Evolutionary conservation across 2,888 invertebrate species (phyloP).

Genomic region (Acronicta psi): DNA sequence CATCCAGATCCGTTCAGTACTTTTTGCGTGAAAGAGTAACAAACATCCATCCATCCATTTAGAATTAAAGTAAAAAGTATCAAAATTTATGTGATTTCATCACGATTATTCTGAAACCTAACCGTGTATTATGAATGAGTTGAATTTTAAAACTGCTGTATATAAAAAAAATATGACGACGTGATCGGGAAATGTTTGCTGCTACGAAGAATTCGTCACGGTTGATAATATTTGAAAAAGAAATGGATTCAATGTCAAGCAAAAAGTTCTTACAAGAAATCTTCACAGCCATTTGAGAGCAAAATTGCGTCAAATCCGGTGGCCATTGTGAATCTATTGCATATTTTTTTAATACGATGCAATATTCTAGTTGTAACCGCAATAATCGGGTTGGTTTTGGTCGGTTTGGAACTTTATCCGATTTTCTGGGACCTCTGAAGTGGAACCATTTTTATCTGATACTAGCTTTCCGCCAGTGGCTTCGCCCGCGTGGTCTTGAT

Average conservation of each 20-base stretch:
- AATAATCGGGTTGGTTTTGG: conserved; percentile 1
- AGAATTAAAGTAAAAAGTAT: no score
- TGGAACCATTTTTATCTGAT: no score
- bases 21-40: no score
- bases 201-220: background rate
- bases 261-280: background rate
- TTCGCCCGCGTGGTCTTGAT: no score
- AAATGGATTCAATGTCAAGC: background rate
- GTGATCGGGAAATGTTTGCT: background rate
- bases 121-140: background rate
- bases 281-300: conserved; percentile 1
- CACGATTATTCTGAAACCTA: background rate
- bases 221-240: background rate
- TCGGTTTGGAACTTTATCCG: no score
- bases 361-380: conserved; percentile 27
- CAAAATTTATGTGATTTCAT: no score
- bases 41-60: no score
- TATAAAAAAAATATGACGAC: no score
- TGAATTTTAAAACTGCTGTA: no score
- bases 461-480: no score
- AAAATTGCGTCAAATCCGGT: conserved; percentile 1
- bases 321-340: conserved; percentile 27
- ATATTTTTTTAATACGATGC: conserved; percentile 1
- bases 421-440: no score
- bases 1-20: no score